A percentile compares a stretch with the other conserved stretches of the same genome.
Conservation (phyloP, 2,113 vertebrate species). For the Prinia subflava region DNA sequence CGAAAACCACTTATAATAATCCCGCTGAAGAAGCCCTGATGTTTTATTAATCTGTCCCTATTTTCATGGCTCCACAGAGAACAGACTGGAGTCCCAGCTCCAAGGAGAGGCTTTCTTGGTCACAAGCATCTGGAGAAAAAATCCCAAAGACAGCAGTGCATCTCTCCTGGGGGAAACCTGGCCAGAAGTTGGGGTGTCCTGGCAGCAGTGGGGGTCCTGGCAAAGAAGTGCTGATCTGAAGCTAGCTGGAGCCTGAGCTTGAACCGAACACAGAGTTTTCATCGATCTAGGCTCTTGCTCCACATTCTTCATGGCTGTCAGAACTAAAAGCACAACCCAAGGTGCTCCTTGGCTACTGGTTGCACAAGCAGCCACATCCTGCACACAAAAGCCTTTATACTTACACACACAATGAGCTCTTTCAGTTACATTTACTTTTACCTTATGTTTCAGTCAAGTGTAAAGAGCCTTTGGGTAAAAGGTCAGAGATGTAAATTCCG, state of each 20-base stretch:
- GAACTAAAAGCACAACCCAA: not conserved
- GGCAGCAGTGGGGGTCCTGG: not conserved
- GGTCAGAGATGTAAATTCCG: slow-evolving; percentile 14
- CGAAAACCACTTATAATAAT: slow-evolving; percentile 69
- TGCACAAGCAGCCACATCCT: not conserved
- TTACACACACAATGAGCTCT: not conserved
- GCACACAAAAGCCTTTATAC: slow-evolving; percentile 38
- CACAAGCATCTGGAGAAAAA: not conserved
- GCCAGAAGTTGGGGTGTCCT: not conserved
- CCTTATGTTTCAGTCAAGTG: slow-evolving; percentile 24
- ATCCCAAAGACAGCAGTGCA: not conserved
- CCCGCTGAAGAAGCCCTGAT: slow-evolving; percentile 38
- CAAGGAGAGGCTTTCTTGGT: not conserved
- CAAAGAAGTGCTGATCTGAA: not conserved
- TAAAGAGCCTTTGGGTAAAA: slow-evolving; percentile 41
- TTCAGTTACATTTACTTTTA: slow-evolving; percentile 29
- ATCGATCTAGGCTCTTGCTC: not conserved
- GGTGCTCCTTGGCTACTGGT: not conserved
- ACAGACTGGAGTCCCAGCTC: not conserved
- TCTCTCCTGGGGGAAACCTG: not conserved
- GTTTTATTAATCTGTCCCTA: not conserved
- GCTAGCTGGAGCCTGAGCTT: not conserved
- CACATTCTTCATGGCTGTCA: not conserved
- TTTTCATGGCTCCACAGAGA: not conserved
- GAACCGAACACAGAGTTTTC: not conserved